Conservation (phyloP, 92 coral and sea anemone species). For the Umimayanthus kanabou region DNA sequence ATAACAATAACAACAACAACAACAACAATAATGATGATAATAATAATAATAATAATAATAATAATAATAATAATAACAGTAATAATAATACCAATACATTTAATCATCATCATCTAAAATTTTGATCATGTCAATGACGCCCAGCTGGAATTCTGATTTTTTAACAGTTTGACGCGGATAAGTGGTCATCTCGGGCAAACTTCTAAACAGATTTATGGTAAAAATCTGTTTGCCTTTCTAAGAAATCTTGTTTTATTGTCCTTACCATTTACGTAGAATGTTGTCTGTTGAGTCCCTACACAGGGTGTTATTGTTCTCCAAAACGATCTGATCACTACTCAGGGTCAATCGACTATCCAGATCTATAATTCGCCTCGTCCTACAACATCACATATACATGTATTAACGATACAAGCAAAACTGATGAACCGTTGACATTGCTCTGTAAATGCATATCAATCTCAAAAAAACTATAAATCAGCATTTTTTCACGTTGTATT, state of each 20-base stretch:
- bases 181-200: neutral
- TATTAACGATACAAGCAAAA: neutral
- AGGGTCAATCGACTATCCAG: conserved; percentile 47
- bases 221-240: neutral
- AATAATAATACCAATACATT: no score
- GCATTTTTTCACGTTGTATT: no score
- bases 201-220: no score
- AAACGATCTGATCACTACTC: conserved; percentile 61
- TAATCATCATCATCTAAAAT: no score
- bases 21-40: no score
- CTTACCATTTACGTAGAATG: conserved; percentile 67
- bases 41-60: no score
- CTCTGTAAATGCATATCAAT: no score
- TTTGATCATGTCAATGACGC: no score
- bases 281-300: conserved; percentile 52
- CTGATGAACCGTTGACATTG: neutral
- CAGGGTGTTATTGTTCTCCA: conserved; percentile 64
- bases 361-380: conserved; percentile 70
- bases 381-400: neutral
- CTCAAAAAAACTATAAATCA: neutral
- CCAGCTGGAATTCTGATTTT: no score
- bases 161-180: neutral
- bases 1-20: no score
- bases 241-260: neutral
- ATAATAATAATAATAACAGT: no score